Evolutionary conservation across 2,797 vertebrate species (phyloP).

Genomic region (Falco rusticolus): DNA sequence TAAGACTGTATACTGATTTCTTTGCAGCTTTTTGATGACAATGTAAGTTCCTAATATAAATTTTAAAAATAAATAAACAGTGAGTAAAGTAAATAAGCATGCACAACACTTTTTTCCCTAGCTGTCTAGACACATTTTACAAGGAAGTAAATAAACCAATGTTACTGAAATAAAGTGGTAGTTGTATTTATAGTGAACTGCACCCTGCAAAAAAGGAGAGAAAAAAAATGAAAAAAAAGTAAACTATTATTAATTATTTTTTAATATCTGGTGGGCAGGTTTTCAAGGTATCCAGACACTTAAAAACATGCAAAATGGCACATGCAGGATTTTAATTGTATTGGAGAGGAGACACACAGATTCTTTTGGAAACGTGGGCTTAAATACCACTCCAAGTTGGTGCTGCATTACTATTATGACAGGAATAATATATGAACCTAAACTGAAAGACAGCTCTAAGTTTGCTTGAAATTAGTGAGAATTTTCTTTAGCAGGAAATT

Average conservation of each 20-base stretch:
- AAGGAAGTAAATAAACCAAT: neutral
- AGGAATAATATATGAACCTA: neutral
- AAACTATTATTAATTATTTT: neutral
- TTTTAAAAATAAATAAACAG: neutral
- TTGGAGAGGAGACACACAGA: neutral
- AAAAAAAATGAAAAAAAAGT: neutral
- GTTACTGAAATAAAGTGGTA: neutral
- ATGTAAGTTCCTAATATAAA: neutral
- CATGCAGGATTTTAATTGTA: neutral
- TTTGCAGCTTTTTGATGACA: neutral
- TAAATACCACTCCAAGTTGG: neutral
- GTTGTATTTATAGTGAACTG: neutral
- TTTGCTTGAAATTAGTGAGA: neutral
- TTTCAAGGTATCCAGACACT: neutral
- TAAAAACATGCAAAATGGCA: neutral
- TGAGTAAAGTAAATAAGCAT: neutral
- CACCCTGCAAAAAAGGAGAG: neutral
- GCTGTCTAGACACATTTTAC: neutral
- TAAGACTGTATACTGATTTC: neutral
- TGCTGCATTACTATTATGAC: neutral
- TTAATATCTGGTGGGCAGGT: neutral
- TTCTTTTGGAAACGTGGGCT: neutral
- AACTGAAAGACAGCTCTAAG: neutral
- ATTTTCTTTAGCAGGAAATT: neutral
- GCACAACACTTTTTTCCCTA: neutral